Conservation (phyloP, 2,888 invertebrate species). For the Trissoscelio sp. region DNA sequence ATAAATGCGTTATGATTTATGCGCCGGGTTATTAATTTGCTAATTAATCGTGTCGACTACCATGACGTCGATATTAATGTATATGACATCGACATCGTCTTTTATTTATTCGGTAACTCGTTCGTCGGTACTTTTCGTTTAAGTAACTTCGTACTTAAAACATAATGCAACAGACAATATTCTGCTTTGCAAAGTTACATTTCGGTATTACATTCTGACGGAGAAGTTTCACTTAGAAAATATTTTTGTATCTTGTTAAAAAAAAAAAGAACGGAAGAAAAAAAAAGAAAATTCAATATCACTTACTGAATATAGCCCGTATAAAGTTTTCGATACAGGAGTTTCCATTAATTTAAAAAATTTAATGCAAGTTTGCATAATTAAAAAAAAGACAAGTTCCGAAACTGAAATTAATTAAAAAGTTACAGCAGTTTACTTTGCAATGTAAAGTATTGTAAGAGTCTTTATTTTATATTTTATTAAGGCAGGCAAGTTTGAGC, state of each 20-base stretch:
- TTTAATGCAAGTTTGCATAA: constrained; percentile 23
- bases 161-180: constrained; percentile 15
- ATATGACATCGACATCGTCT: neutral
- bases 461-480: constrained; percentile 10
- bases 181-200: constrained; percentile 14
- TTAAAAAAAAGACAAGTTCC: constrained; percentile 23
- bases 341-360: constrained; percentile 29
- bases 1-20: constrained; percentile 3
- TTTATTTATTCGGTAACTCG: neutral
- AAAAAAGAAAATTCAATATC: constrained; percentile 12
- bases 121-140: constrained; percentile 7
- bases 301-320: neutral
- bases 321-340: neutral
- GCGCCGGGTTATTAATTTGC: neutral
- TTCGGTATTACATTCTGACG: neutral
- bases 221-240: constrained; percentile 13
- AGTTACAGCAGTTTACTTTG: constrained; percentile 34
- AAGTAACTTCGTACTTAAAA: constrained; percentile 2
- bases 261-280: neutral
- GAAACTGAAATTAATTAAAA: constrained; percentile 30
- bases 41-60: constrained; percentile 5
- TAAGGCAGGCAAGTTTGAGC: constrained; percentile 8
- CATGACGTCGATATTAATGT: neutral
- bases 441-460: constrained; percentile 27
- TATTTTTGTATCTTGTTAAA: constrained; percentile 13